Base-by-base conservation (phyloP, 2,797 vertebrate genomes). In the Jordanella pulchra region DNA sequence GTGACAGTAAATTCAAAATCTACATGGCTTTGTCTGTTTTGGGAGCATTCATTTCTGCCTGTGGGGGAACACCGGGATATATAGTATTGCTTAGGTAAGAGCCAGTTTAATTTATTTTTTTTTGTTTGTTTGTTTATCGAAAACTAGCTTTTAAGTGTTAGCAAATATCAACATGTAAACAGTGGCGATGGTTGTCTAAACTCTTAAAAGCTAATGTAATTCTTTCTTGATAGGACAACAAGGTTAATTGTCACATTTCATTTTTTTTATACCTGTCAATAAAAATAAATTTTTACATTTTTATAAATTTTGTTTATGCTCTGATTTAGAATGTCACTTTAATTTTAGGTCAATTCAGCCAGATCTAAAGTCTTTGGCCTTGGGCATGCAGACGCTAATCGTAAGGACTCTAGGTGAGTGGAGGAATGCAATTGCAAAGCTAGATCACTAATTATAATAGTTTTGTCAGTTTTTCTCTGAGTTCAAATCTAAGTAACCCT, bases 331-430 rank as follows among this genome's bases (percentile, higher is more conserved):
- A 17, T 45, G 3, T 15, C 11, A 4, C 50, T 45, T 64, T 27
- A 65, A 63, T 77, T 27, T n/a, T 75, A 98, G 97, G 75, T 97
- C 96, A 30, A 96, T 96, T 84, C 93, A 95, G 21, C 91, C 92
- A 56, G 96, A 98, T 25, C 91, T 98, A 77, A 99, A 99, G 83
- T 94, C 96, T 6, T 91, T 99, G 92, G 97, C 97, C 27, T 84
- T 99, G 86, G 97, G 98, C 25, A 96, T 99, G 90, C 95, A 97
- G 61, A 97, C 94, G 0, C 89, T 99, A 89, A 93, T 96, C 42
- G 81, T 97, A 58, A 94, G 97, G 90, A 96, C 96, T 73, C 92
- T 99, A 73, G 97, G 97, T 99, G 88, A 96, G 96, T 54, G 42
- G 0, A 2, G 14, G 44, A 53, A 45, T 30, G 23, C 30, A 25